A percentile compares a stretch with the other conserved stretches of the same genome.
Evolutionary conservation across 1,140 invertebrate species (phyloP).

Genomic region (Elymnias hypermnestra): DNA sequence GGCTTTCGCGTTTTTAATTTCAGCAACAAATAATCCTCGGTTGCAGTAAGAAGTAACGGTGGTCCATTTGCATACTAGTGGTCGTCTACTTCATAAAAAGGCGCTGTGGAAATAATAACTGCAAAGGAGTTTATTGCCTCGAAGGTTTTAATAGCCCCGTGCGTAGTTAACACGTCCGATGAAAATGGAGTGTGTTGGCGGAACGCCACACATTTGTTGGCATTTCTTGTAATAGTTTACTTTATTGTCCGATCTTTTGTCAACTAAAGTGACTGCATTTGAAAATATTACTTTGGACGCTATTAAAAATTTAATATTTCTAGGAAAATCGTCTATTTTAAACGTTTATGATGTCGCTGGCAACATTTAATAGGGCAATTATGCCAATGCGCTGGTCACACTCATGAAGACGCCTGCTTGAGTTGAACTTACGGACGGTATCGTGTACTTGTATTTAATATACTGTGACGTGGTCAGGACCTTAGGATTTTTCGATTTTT

Average conservation of each 20-base stretch:
- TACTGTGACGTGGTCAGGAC: no score
- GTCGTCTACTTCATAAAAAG: slow-evolving; percentile 41
- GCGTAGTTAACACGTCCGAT: slow-evolving; percentile 30
- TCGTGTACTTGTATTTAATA: no score
- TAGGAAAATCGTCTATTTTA: no score
- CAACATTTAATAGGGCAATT: no score
- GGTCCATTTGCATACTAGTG: slow-evolving; percentile 52
- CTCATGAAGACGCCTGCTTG: no score
- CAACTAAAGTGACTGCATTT: slow-evolving; percentile 13
- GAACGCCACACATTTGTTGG: slow-evolving; percentile 9
- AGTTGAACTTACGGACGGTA: no score
- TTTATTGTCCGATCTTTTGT: slow-evolving; percentile 16
- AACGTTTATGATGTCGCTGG: no score
- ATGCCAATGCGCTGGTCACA: no score
- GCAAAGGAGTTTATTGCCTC: slow-evolving; percentile 37
- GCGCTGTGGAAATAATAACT: slow-evolving; percentile 37
- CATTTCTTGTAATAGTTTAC: slow-evolving; percentile 18
- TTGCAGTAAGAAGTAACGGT: slow-evolving; percentile 36
- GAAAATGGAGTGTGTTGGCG: slow-evolving; percentile 17
- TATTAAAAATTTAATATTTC: no score
- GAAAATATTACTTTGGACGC: slow-evolving; percentile 4
- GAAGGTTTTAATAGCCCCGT: slow-evolving; percentile 35
- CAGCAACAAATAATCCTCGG: background rate
- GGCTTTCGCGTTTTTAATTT: background rate
- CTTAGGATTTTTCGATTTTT: no score